Conservation (phyloP, 2,888 invertebrate genomes). For the Archips xylosteana region DNA sequence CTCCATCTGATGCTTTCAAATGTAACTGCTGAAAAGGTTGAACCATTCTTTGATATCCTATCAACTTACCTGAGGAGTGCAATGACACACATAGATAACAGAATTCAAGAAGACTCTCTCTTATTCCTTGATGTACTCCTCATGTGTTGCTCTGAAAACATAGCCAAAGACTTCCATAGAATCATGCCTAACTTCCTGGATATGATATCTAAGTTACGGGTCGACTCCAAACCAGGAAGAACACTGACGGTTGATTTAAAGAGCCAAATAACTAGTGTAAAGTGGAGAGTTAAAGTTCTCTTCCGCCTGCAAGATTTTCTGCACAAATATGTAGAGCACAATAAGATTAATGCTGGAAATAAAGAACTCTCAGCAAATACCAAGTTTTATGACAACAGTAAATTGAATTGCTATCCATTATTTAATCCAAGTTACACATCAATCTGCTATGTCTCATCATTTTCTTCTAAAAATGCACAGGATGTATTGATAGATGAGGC, state of each 20-base stretch:
- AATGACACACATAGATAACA: slow-evolving; percentile 94
- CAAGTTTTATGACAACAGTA: slow-evolving; percentile 58
- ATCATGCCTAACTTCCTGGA: slow-evolving; percentile 93
- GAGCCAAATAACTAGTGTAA: slow-evolving; percentile 90
- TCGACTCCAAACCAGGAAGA: slow-evolving; percentile 88
- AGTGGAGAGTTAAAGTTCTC: slow-evolving; percentile 92
- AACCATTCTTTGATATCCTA: slow-evolving; percentile 91
- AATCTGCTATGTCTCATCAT: slow-evolving; percentile 71
- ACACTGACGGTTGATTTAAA: slow-evolving; percentile 89
- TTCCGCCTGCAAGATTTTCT: slow-evolving; percentile 87
- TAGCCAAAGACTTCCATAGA: slow-evolving; percentile 88
- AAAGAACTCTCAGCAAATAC: slow-evolving; percentile 49
- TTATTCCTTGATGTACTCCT: slow-evolving; percentile 92
- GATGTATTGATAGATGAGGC: slow-evolving; percentile 71
- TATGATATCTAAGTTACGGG: slow-evolving; percentile 91
- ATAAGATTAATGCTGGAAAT: slow-evolving; percentile 54
- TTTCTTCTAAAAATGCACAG: slow-evolving; percentile 72
- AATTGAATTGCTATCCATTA: slow-evolving; percentile 64
- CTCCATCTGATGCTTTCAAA: slow-evolving; percentile 79
- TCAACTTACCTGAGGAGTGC: slow-evolving; percentile 94
- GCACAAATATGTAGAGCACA: slow-evolving; percentile 65
- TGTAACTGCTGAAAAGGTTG: slow-evolving; percentile 77
- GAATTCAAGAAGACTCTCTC: slow-evolving; percentile 94
- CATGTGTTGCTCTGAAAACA: slow-evolving; percentile 87
- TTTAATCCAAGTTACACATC: slow-evolving; percentile 66